A percentile compares a stretch with the other conserved stretches of the same genome.
These are phyloP conservation scores for Alaudala cheleensis DNA, from an alignment of 2,113 vertebrate genomes.

Conservation along the genomic window DNA sequence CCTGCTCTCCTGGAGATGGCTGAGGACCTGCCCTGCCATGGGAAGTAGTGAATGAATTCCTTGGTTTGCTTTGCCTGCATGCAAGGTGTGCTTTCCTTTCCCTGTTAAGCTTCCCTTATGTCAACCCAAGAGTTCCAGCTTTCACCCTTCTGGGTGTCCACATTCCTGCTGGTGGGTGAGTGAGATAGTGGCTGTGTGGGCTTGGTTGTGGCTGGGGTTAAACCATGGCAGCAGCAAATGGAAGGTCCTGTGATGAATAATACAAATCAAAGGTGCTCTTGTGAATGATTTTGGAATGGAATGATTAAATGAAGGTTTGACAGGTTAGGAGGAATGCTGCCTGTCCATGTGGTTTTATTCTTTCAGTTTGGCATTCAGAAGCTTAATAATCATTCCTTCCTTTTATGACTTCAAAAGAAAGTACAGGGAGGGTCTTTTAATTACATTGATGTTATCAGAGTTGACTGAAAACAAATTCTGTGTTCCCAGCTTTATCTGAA, in stretches of 20 bases:
- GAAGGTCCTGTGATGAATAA: not conserved
- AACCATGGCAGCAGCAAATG: not conserved
- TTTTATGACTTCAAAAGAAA: not conserved
- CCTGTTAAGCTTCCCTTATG: not conserved
- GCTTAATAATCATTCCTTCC: not conserved
- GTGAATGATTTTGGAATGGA: not conserved
- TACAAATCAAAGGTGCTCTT: not conserved
- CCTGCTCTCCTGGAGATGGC: not conserved
- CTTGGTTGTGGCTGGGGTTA: not conserved
- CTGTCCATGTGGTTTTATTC: not conserved
- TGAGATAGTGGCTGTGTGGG: rapidly evolving
- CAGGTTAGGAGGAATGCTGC: not conserved
- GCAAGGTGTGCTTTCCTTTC: not conserved
- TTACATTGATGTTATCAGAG: not conserved
- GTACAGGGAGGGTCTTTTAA: not conserved
- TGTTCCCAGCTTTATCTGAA: not conserved
- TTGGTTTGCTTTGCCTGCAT: not conserved
- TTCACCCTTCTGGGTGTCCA: not conserved
- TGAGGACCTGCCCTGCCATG: not conserved
- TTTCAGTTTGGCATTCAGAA: not conserved
- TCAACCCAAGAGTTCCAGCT: not conserved
- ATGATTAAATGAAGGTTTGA: not conserved
- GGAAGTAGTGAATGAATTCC: not conserved
- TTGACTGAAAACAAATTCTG: not conserved
- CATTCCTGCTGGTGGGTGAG: not conserved